Evolutionary conservation across 2,797 vertebrate species (phyloP), one percentile per base, ranked within the genome.

Genomic region (Thalassophryne amazonica): DNA sequence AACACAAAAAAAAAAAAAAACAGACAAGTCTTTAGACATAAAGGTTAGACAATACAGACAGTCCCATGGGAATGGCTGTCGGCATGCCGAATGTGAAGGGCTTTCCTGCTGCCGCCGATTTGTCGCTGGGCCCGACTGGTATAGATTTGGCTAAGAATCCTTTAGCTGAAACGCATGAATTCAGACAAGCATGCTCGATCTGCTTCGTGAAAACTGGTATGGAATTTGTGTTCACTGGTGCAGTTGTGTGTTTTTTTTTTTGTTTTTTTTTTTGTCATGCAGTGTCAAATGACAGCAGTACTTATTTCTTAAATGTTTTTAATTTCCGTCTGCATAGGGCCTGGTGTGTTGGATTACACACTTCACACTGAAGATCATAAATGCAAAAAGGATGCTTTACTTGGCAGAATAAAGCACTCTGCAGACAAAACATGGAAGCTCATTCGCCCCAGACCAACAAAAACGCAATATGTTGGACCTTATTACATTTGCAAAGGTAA

Each of bases 401-500:
- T 99, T 15, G 94, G 95, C 50, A 90, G 93, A 86, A 87, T 93
- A 61, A 97, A 94, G 79, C 92, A 90, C 65, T 84, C 69, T 0
- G 84, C 89, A 42, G 92, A 95, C 86, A 92, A 91, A 77, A 83
- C 74, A 8, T 99, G 96, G 96, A 99, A 96, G 69, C 92, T 93
- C 68, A 98, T 99, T 81, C 92, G 97, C 16, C 94, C 95, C 6
- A 93, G 95, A 80, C 97, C 97, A 24, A 98, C 92, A 48, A 99
- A 97, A 88, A 96, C 93, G 27, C 94, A 97, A 68, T 99, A 99
- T 74, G 93, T 96, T 46, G 97, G 97, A 35, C 96, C 95, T 0
- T 99, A 98, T 89, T 97, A 98, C 88, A 95, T 99, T 87, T 99
- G 97, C 83, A 99, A 99, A 96, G 97, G 97, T 99, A 53, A 52